Evolutionary conservation across 2,113 vertebrate species (phyloP).

Genomic region (Progne subis): DNA sequence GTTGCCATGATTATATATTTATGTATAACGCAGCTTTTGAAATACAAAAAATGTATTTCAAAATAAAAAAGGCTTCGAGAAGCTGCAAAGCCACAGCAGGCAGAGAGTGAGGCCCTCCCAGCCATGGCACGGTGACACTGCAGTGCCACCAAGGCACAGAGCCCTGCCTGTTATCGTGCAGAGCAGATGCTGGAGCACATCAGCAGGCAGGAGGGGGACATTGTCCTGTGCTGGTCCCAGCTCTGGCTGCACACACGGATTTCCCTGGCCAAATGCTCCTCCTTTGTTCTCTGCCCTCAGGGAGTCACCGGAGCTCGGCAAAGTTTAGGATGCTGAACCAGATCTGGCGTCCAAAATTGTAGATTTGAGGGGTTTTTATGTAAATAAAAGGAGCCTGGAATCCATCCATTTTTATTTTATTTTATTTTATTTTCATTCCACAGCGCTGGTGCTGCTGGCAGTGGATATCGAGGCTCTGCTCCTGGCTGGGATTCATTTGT

Average conservation of each 20-base stretch:
- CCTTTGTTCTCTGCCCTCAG: not conserved
- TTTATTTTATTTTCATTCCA: not conserved
- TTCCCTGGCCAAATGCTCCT: not conserved
- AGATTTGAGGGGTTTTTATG: not conserved
- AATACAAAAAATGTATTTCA: too few relatives aligned
- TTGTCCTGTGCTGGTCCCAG: not conserved
- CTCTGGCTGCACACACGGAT: not conserved
- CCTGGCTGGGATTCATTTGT: not conserved
- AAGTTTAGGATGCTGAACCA: not conserved
- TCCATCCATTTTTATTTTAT: not conserved
- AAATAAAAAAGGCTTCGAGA: not conserved
- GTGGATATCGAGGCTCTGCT: not conserved
- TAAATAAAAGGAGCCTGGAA: not conserved
- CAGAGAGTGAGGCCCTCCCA: not conserved
- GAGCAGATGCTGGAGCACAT: not conserved
- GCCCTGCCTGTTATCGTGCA: not conserved
- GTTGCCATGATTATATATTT: too few relatives aligned
- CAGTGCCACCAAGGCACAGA: not conserved
- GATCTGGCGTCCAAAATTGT: not conserved
- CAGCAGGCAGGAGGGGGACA: not conserved
- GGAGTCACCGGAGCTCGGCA: not conserved
- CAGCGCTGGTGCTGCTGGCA: not conserved
- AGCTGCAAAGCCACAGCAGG: not conserved
- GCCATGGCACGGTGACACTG: fast-evolving
- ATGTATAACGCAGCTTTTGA: too few relatives aligned